Conservation (phyloP, 2,797 vertebrate species). For the Catostomus latipinnis region DNA sequence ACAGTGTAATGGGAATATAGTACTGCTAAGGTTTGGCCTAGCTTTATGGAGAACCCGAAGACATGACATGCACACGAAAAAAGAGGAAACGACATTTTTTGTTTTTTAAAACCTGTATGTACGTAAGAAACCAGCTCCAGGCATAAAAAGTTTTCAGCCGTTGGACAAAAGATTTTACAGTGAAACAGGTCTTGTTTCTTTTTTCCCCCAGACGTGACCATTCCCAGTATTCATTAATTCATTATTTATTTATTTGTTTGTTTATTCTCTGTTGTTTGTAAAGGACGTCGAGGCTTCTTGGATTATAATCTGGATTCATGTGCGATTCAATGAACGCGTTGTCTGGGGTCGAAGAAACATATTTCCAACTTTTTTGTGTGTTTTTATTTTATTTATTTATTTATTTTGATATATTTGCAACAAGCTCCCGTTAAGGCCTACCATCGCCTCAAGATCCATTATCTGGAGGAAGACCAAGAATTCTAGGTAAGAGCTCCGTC, state of each 20-base stretch:
- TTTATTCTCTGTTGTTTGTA: conserved; percentile 53
- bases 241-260: conserved; percentile 36
- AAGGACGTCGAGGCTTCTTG: conserved; percentile 53
- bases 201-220: conserved; percentile 54
- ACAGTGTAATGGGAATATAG: conserved; percentile 62
- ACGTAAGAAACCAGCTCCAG: conserved; percentile 62
- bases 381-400: conserved; percentile 51
- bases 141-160: conserved; percentile 49
- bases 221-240: conserved; percentile 58
- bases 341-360: conserved; percentile 42
- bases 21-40: conserved; percentile 61
- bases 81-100: conserved; percentile 73
- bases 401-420: conserved; percentile 64
- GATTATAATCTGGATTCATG: conserved; percentile 59
- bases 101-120: conserved; percentile 66
- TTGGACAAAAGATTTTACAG: conserved; percentile 45
- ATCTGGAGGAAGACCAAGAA: conserved; percentile 68
- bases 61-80: conserved; percentile 77
- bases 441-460: conserved; percentile 63
- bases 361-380: conserved; percentile 21
- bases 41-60: conserved; percentile 69
- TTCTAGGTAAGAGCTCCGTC: conserved; percentile 70
- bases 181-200: conserved; percentile 41
- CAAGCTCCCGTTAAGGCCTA: conserved; percentile 65
- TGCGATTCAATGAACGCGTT: conserved; percentile 43